These are phyloP conservation scores for Ligdia adustata DNA, from an alignment of 2,888 invertebrate genomes.

Conservation along the genomic window DNA sequence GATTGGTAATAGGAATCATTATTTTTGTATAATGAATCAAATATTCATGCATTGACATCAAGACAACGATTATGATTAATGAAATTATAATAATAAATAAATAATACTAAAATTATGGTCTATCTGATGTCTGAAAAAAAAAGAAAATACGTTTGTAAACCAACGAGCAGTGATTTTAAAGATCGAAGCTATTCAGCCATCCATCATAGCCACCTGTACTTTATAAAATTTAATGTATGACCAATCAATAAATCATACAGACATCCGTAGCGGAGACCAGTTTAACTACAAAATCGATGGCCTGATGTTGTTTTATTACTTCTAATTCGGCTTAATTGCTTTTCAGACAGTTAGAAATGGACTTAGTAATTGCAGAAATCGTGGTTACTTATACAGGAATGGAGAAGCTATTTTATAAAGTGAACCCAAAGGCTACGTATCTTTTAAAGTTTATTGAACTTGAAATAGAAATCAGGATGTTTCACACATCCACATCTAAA, in stretches of 20 bases:
- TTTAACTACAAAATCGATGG: conserved; percentile 21
- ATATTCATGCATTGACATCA: too few relatives aligned
- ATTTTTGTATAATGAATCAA: too few relatives aligned
- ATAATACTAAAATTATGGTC: too few relatives aligned
- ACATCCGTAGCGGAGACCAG: conserved; percentile 18
- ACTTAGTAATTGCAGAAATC: conserved; percentile 22
- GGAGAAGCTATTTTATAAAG: conserved; percentile 21
- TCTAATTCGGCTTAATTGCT: conserved; percentile 32
- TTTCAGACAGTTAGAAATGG: conserved; percentile 18
- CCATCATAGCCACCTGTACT: conserved; percentile 25
- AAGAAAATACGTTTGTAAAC: too few relatives aligned
- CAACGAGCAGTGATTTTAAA: too few relatives aligned
- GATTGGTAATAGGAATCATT: too few relatives aligned
- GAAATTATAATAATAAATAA: too few relatives aligned
- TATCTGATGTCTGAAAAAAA: too few relatives aligned
- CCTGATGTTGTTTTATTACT: conserved; percentile 31
- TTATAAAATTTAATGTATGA: conserved; percentile 23
- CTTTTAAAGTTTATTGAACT: conserved; percentile 15
- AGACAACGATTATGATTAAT: too few relatives aligned
- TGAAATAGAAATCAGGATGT: not conserved
- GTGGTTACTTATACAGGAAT: conserved; percentile 8
- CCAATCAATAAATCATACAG: conserved; percentile 26
- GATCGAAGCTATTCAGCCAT: too few relatives aligned
- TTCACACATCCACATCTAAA: too few relatives aligned
- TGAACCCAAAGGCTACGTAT: conserved; percentile 20